Evolutionary conservation across 2,888 invertebrate genomes (phyloP).

Genomic region (Callosobruchus maculatus): DNA sequence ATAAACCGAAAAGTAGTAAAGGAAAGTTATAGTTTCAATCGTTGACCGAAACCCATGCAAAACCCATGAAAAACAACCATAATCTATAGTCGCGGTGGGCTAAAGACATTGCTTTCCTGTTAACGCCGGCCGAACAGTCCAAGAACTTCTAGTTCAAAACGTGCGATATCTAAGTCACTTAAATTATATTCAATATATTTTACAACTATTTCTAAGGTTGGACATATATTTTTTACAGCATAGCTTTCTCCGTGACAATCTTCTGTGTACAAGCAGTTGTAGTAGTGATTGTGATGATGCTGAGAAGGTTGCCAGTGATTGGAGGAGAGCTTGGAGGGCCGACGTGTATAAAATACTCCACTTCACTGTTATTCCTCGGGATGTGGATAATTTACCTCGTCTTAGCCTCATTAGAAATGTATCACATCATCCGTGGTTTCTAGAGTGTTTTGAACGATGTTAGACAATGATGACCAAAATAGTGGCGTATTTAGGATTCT

Average conservation of each 20-base stretch:
- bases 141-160: too few species aligned
- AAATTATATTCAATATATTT: too few species aligned
- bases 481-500: too few species aligned
- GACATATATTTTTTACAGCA: conserved; percentile 56
- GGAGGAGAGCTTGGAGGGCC: conserved; percentile 99
- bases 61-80: too few species aligned
- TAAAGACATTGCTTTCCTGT: too few species aligned
- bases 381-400: conserved; percentile 92
- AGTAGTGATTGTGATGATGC: conserved; percentile 75
- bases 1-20: too few species aligned
- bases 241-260: conserved; percentile 96
- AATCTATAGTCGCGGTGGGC: too few species aligned
- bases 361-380: conserved; percentile 74
- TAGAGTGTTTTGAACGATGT: conserved; percentile 39
- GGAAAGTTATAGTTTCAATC: too few species aligned
- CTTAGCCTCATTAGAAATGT: conserved; percentile 91
- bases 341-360: conserved; percentile 65
- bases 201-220: not conserved
- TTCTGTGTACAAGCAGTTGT: conserved; percentile 88
- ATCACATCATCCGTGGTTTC: conserved; percentile 84
- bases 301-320: conserved; percentile 71
- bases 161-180: too few species aligned
- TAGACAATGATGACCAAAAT: not conserved
- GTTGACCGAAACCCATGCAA: too few species aligned
- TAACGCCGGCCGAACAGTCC: too few species aligned